A percentile compares a stretch with the other conserved stretches of the same genome.
Conservation (phyloP, 2,888 invertebrate species). For the Thecocarcelia acutangulata region DNA sequence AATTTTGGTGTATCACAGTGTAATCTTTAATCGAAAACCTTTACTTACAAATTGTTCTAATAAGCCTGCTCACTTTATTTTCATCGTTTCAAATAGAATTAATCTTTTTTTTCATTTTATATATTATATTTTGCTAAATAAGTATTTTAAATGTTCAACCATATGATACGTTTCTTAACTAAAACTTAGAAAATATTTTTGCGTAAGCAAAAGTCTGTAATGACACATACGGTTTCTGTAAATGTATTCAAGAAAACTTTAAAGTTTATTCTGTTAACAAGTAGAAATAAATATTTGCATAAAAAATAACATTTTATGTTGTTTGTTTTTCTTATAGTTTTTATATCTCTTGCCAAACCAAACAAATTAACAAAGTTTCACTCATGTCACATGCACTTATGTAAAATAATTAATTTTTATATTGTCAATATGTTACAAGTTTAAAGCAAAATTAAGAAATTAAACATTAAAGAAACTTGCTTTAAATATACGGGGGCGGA, state of each 20-base stretch:
- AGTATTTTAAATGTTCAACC: constrained; percentile 5
- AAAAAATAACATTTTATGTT: constrained; percentile 28
- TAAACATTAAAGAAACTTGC: not conserved
- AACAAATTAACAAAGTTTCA: constrained; percentile 50
- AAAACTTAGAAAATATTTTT: not conserved
- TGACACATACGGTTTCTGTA: not conserved
- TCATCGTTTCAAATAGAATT: not conserved
- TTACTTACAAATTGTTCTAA: too few species aligned
- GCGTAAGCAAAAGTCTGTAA: not conserved
- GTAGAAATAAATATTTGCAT: constrained; percentile 34
- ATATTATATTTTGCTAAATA: not conserved
- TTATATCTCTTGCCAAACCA: constrained; percentile 24
- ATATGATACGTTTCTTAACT: constrained; percentile 16
- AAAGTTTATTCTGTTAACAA: constrained; percentile 24
- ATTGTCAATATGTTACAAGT: constrained; percentile 20
- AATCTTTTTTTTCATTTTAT: not conserved
- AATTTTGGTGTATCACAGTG: too few species aligned
- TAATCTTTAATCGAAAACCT: too few species aligned
- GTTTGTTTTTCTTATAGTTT: constrained; percentile 44
- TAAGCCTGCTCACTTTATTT: too few species aligned
- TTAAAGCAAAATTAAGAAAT: not conserved
- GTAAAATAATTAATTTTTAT: constrained; percentile 38
- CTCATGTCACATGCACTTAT: constrained; percentile 36
- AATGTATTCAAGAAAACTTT: constrained; percentile 11
- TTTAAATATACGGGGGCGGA: not conserved